phyloP scores from a whole-genome alignment of 2,797 vertebrate species.

The Helostoma temminkii region DNA sequence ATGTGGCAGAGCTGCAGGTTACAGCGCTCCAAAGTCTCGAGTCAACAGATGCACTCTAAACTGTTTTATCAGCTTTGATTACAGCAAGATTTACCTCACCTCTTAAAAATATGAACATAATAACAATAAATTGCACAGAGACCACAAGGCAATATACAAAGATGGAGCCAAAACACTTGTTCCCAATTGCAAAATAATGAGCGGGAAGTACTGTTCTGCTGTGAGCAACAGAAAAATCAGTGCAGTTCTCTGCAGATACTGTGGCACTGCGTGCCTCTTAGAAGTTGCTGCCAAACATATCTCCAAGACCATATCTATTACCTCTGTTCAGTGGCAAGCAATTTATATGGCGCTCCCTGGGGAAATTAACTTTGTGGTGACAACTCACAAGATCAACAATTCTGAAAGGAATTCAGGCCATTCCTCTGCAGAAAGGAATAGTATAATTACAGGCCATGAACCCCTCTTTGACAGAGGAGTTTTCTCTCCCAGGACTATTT shows the following conservation, averaged over 20 bases:
- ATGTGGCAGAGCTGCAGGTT: constrained; percentile 6
- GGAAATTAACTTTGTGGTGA: constrained; percentile 85
- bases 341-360: constrained; percentile 79
- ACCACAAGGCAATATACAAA: constrained; percentile 68
- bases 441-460: constrained; percentile 78
- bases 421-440: constrained; percentile 67
- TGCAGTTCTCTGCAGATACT: constrained; percentile 22
- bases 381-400: constrained; percentile 86
- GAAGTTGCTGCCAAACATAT: constrained; percentile 73
- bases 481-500: constrained; percentile 52
- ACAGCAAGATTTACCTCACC: constrained; percentile 42
- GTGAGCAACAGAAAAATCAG: constrained; percentile 34
- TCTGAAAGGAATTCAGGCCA: constrained; percentile 76
- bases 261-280: constrained; percentile 44
- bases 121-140: constrained; percentile 67
- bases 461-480: constrained; percentile 11
- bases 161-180: constrained; percentile 58
- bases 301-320: constrained; percentile 73
- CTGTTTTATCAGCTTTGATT: constrained; percentile 55
- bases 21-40: constrained; percentile 25
- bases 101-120: constrained; percentile 66
- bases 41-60: constrained; percentile 24
- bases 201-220: constrained; percentile 32
- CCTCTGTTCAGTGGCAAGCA: constrained; percentile 77
- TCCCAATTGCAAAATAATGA: constrained; percentile 68